Evolutionary conservation across 1,140 invertebrate genomes (phyloP).

Genomic region (Lordiphosa stackelbergi): DNA sequence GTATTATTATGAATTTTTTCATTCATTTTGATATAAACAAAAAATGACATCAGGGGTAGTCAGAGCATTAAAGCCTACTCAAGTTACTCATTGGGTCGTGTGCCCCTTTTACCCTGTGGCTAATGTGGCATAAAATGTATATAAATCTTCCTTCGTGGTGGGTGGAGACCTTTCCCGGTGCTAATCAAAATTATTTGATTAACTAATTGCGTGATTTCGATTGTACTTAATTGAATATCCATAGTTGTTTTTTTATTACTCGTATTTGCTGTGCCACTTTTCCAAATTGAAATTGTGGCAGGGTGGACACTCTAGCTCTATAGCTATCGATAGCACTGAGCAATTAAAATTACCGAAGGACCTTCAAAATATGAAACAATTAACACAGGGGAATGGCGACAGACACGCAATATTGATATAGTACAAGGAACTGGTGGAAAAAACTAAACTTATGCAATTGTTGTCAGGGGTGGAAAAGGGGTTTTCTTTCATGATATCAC

Average conservation of each 20-base stretch:
- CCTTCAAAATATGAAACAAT: constrained; percentile 71
- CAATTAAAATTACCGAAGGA: constrained; percentile 63
- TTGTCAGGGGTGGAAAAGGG: constrained; percentile 11
- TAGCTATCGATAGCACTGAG: constrained; percentile 23
- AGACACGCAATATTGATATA: constrained; percentile 50
- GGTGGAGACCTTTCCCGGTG: neutral
- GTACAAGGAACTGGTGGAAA: constrained; percentile 1
- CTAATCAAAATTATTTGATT: constrained; percentile 74
- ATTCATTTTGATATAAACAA: constrained; percentile 53
- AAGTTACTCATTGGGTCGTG: constrained; percentile 43
- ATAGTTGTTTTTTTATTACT: constrained; percentile 45
- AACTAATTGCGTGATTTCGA: constrained; percentile 76
- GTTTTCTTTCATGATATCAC: constrained; percentile 25
- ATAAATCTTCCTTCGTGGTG: constrained; percentile 48
- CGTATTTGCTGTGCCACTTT: constrained; percentile 58
- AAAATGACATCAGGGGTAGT: constrained; percentile 65
- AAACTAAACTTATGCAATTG: constrained; percentile 46
- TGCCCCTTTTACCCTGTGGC: constrained; percentile 21
- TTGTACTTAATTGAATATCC: constrained; percentile 73
- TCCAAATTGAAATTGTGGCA: constrained; percentile 57
- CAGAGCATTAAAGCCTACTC: constrained; percentile 40
- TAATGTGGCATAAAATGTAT: constrained; percentile 54
- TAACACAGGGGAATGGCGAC: constrained; percentile 56
- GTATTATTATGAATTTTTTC: no score
- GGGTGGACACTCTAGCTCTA: neutral